Evolutionary conservation across 1,140 invertebrate genomes (phyloP), one percentile per base, ranked within the genome.

Genomic region (Lordiphosa clarofinis): DNA sequence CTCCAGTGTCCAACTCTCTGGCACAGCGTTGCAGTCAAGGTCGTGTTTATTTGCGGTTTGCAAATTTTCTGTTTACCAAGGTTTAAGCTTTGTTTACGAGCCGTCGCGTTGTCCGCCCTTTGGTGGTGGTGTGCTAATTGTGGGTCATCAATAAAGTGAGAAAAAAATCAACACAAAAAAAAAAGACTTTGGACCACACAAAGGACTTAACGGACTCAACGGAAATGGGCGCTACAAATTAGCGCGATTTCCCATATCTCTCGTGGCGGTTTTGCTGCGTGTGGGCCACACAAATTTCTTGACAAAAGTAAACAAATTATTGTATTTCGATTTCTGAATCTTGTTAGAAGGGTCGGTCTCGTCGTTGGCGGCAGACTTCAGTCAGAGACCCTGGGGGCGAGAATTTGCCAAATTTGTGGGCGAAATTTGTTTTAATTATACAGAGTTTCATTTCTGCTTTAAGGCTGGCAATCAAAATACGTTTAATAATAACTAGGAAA

Each of bases 211-310:
- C 73, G 79, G 69, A 60, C 79, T 73, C 74, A 79, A 74, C 74
- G 75, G 75, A 79, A 79, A 79, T 79, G 74, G 74, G 54, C 50
- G 65, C 74, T 65, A 79, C 74, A 79, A 79, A 79, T 79, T 79
- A 79, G 60, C 74, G 64, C 72, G 50, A 63, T 36, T 56, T 21
- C 44, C 43, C 36, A 46, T 54, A 39, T 56, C 35, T 49, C 46
- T 54, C 43, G 36, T 19, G 24, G 13, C 15, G 33, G 61, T 48
- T 49, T 58, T 37, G 50, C 9, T 31, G 37, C 67, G 54, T 75
- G 72, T 72, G 73, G 56, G 44, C 53, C 44, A 46, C 36, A 67
- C 35, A 52, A 67, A 69, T 58, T 62, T 73, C 67, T 67, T 78
- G 62, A 68, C 73, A 66, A 76, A 76, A 76, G 73, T 78, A 76